Conservation (phyloP, 2,797 vertebrate genomes). For the Cirrhinus mrigala region DNA sequence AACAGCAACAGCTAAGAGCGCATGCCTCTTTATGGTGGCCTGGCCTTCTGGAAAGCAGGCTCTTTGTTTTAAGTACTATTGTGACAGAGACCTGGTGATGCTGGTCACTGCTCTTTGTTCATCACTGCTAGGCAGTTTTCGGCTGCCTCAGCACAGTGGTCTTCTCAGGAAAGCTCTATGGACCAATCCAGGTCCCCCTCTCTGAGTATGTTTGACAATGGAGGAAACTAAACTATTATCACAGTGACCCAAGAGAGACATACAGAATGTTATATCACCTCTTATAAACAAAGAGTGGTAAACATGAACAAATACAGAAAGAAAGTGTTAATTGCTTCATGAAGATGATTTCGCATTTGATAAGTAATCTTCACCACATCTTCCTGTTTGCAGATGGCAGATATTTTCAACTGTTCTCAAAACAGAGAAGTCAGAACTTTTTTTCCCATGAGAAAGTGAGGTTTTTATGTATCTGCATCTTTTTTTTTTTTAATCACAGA, state of each 20-base stretch:
- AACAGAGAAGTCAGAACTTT: not conserved
- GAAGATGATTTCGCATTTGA: conserved; percentile 11
- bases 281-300: not conserved
- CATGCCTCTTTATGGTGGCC: conserved; percentile 73
- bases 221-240: conserved; percentile 40
- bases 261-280: conserved; percentile 10
- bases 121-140: conserved; percentile 63
- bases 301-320: not conserved
- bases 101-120: conserved; percentile 54
- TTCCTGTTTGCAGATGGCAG: not conserved
- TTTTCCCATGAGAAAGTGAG: conserved; percentile 9
- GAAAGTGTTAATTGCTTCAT: not conserved
- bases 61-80: conserved; percentile 73
- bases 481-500: not conserved
- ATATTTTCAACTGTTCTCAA: not conserved
- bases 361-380: not conserved
- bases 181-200: conserved; percentile 53
- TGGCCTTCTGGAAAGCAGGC: conserved; percentile 84
- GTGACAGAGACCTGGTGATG: conserved; percentile 62
- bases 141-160: conserved; percentile 80
- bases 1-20: conserved; percentile 69
- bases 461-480: not conserved
- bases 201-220: conserved; percentile 24
- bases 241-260: not conserved
- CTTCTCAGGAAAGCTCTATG: conserved; percentile 78